Evolutionary conservation across 2,113 vertebrate species (phyloP), one percentile per base, ranked within the genome.

Genomic region (Physeter macrocephalus): DNA sequence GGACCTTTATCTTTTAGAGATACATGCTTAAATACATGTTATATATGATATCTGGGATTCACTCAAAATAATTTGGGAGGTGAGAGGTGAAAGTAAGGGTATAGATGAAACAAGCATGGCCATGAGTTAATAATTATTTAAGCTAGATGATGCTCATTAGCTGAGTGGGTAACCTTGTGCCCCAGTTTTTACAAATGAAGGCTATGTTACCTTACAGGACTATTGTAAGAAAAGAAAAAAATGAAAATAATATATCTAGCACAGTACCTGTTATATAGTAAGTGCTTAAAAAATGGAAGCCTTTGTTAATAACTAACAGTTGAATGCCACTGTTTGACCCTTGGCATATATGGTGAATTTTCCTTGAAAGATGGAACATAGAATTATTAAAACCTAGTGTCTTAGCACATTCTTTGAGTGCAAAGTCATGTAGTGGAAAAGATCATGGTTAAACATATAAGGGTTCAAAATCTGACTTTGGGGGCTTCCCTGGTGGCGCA

Each of bases 301-400:
- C 25, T 87, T 93, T 90, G 36, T 71, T 86, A 36, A 67, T 77
- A 83, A 43, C 61, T 69, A 59, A 82, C 21, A 41, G 17, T 62
- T 69, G 39, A 82, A 77, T 83, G 36, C 62, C 25, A 82, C 13
- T 87, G 21, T 74, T 88, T 88, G 43, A 93, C 36, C 27, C 39
- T 87, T 93, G 34, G 41, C 34, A 71, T 75, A 43, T 72, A 84
- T 71, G 36, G 17, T 94, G 69, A 78, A 92, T 92, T 93, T 95
- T 88, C 72, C 46, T 92, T 92, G 36, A 54, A 75, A 94, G 39
- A 46, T 29, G 67, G 23, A 87, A 86, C 23, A 93, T 39, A 46
- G 27, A 88, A 66, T 83, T 78, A 18, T 83, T 94, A 78, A 95
- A 92, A 87, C 15, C 5, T 93, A n/a, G 17, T 66, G 17, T 81